Conservation (phyloP, 2,888 invertebrate genomes). For the Drosophila aldrichi region DNA sequence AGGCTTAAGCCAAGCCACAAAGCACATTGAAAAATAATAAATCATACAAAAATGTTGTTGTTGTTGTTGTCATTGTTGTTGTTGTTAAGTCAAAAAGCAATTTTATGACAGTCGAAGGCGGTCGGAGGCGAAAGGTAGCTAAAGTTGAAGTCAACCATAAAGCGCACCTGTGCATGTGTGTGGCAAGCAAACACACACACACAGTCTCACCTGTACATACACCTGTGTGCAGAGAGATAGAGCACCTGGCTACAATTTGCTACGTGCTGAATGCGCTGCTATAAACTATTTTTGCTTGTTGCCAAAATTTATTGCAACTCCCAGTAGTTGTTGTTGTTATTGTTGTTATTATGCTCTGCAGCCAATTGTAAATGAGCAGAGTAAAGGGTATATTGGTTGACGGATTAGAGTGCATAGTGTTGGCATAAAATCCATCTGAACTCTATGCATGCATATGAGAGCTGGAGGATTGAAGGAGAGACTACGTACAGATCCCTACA, state of each 20-base stretch:
- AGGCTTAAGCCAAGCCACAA: slow-evolving; percentile 48
- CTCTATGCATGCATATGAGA: background rate
- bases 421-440: too few relatives aligned
- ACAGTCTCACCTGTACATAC: background rate
- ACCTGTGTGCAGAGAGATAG: slow-evolving; percentile 6
- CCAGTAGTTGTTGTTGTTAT: slow-evolving; percentile 15
- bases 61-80: slow-evolving; percentile 18
- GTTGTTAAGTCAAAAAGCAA: slow-evolving; percentile 53
- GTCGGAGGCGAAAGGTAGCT: slow-evolving; percentile 28
- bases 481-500: too few relatives aligned
- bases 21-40: slow-evolving; percentile 77
- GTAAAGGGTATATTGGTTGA: background rate
- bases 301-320: slow-evolving; percentile 58
- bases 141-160: slow-evolving; percentile 75
- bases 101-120: slow-evolving; percentile 52
- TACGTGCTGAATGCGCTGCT: slow-evolving; percentile 69
- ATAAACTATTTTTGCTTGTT: slow-evolving; percentile 70
- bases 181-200: slow-evolving; percentile 27
- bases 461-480: background rate
- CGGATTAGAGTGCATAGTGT: background rate
- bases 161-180: slow-evolving; percentile 69
- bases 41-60: slow-evolving; percentile 54
- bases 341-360: background rate
- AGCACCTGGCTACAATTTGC: slow-evolving; percentile 65
- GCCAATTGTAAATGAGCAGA: background rate